phyloP scores from a whole-genome alignment of 2,797 vertebrate genomes.

The Diplodus sargus region DNA sequence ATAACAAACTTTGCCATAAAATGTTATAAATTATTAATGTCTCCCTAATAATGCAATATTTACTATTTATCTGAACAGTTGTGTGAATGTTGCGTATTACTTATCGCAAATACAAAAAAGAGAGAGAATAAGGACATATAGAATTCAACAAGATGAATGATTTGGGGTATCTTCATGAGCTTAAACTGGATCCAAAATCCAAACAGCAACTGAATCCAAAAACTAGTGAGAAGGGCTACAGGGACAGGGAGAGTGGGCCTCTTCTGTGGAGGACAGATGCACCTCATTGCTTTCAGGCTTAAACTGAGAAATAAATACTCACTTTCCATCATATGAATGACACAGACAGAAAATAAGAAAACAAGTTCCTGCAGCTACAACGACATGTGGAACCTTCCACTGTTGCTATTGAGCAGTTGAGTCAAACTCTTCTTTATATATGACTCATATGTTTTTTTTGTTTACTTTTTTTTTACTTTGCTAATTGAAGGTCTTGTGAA shows the following conservation, averaged over 20 bases:
- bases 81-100: not conserved
- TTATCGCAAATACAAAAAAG: not conserved
- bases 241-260: not conserved
- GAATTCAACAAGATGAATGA: constrained; percentile 9
- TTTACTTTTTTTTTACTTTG: not conserved
- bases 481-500: not conserved
- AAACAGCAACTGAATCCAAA: not conserved
- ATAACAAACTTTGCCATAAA: too few relatives aligned
- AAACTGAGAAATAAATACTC: not conserved
- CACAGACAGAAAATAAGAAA: not conserved
- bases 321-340: not conserved
- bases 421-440: not conserved
- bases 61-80: not conserved
- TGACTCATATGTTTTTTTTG: not conserved
- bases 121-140: not conserved
- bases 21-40: too few relatives aligned
- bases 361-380: not conserved
- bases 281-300: not conserved
- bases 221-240: not conserved
- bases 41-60: not conserved
- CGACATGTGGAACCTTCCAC: not conserved
- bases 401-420: not conserved
- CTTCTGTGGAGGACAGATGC: not conserved
- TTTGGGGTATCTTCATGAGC: not conserved
- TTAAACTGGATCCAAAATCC: constrained; percentile 13